phyloP scores from a whole-genome alignment of 2,888 invertebrate species.

The Scaptomyza polygonia region DNA sequence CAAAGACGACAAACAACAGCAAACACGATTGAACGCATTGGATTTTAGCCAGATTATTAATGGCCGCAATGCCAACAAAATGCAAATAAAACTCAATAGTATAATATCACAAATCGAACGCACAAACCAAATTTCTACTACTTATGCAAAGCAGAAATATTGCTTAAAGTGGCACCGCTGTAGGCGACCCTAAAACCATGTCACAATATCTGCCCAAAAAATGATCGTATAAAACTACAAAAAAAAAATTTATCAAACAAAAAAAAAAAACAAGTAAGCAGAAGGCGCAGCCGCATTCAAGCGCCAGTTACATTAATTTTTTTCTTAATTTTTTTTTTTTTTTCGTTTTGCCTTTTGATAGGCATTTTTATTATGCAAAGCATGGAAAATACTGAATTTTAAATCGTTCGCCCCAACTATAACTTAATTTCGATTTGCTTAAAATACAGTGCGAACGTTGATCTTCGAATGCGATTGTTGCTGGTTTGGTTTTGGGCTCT shows the following conservation, averaged over 20 bases:
- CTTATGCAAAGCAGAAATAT: slow-evolving; percentile 79
- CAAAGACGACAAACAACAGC: slow-evolving; percentile 68
- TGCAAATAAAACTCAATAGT: slow-evolving; percentile 70
- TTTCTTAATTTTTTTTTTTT: slow-evolving; percentile 27
- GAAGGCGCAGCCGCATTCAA: slow-evolving; percentile 61
- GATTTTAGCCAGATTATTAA: slow-evolving; percentile 67
- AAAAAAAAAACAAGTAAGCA: slow-evolving; percentile 36
- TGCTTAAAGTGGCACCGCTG: slow-evolving; percentile 70
- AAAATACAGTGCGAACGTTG: slow-evolving; percentile 61
- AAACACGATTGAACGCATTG: slow-evolving; percentile 57
- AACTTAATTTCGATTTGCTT: slow-evolving; percentile 56
- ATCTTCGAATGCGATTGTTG: slow-evolving; percentile 43
- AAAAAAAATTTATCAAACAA: slow-evolving; percentile 9
- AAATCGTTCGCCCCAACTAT: slow-evolving; percentile 61
- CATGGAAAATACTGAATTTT: slow-evolving; percentile 78
- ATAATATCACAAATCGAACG: slow-evolving; percentile 28
- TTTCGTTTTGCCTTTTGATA: slow-evolving; percentile 49
- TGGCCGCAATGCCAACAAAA: slow-evolving; percentile 74
- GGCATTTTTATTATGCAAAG: slow-evolving; percentile 80
- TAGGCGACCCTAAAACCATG: slow-evolving; percentile 71
- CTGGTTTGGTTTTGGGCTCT: slow-evolving; percentile 8
- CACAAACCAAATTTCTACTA: slow-evolving; percentile 70
- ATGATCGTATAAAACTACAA: slow-evolving; percentile 26
- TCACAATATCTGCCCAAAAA: slow-evolving; percentile 69
- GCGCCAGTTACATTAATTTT: slow-evolving; percentile 74